Evolutionary conservation across 1,140 invertebrate genomes (phyloP).

Genomic region (Trichogramma pretiosum): DNA sequence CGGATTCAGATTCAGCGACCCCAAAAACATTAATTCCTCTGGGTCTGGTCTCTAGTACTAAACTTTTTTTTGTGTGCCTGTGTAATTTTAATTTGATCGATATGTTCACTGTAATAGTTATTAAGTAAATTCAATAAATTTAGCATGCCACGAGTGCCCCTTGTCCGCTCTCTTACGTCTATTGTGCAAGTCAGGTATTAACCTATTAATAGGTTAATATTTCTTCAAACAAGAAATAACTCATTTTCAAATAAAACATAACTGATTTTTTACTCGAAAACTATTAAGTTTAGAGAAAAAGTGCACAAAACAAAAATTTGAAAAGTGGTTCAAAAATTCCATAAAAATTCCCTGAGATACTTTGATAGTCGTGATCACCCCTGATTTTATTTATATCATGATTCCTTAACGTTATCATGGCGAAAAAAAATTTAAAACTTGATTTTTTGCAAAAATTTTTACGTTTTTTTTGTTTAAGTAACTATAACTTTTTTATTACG

Average conservation of each 20-base stretch:
- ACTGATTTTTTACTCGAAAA: background rate
- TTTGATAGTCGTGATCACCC: constrained; percentile 2
- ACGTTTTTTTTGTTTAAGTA: background rate
- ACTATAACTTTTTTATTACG: constrained; percentile 1
- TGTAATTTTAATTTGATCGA: no score
- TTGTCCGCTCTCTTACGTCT: no score
- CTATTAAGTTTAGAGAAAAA: background rate
- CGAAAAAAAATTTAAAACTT: background rate
- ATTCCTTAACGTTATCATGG: background rate
- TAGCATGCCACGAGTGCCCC: no score
- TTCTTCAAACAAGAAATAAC: no score
- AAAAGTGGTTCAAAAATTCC: background rate
- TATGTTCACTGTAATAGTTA: no score
- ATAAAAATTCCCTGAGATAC: background rate
- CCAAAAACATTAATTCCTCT: no score
- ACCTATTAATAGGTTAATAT: no score
- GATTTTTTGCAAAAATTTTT: constrained; percentile 7
- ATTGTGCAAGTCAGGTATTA: no score
- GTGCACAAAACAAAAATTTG: background rate
- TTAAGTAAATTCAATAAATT: no score
- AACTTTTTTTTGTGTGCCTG: no score
- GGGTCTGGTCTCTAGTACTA: no score
- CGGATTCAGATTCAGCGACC: no score
- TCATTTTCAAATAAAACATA: background rate
- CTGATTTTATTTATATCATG: constrained; percentile 5